These are phyloP conservation scores for Exaiptasia diaphana DNA, from an alignment of 64 coral and sea anemone genomes.

Conservation along the genomic window DNA sequence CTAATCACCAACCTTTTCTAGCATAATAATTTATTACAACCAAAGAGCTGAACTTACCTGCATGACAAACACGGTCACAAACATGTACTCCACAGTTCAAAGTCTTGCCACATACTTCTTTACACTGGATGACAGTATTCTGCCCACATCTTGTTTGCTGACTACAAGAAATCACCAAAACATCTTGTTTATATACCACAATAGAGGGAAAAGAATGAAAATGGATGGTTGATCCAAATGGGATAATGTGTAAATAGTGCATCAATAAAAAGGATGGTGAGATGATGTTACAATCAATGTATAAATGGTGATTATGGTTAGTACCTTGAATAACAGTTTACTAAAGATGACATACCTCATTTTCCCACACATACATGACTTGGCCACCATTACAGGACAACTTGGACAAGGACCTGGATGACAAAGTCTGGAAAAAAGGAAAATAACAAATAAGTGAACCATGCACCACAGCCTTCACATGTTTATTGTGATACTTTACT, in stretches of 20 bases:
- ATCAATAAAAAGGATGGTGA: too few relatives aligned
- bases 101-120: slow-evolving; percentile 68
- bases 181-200: neutral
- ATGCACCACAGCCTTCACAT: neutral
- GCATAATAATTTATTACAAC: too few relatives aligned
- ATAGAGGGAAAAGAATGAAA: too few relatives aligned
- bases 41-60: slow-evolving; percentile 66
- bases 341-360: too few relatives aligned
- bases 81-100: slow-evolving; percentile 81
- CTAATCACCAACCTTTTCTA: too few relatives aligned
- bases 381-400: slow-evolving; percentile 84
- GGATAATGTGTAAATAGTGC: too few relatives aligned
- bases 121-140: slow-evolving; percentile 46
- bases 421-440: slow-evolving; percentile 59
- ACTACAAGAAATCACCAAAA: slow-evolving; percentile 23
- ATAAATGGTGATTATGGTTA: too few relatives aligned
- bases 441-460: neutral
- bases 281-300: too few relatives aligned
- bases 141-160: slow-evolving; percentile 82
- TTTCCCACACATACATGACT: slow-evolving; percentile 85
- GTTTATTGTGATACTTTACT: neutral
- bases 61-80: slow-evolving; percentile 69
- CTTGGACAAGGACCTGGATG: slow-evolving; percentile 94
- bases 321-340: too few relatives aligned
- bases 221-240: too few relatives aligned